These are phyloP conservation scores for Myopa testacea DNA, from an alignment of 2,888 invertebrate species.

Conservation along the genomic window DNA sequence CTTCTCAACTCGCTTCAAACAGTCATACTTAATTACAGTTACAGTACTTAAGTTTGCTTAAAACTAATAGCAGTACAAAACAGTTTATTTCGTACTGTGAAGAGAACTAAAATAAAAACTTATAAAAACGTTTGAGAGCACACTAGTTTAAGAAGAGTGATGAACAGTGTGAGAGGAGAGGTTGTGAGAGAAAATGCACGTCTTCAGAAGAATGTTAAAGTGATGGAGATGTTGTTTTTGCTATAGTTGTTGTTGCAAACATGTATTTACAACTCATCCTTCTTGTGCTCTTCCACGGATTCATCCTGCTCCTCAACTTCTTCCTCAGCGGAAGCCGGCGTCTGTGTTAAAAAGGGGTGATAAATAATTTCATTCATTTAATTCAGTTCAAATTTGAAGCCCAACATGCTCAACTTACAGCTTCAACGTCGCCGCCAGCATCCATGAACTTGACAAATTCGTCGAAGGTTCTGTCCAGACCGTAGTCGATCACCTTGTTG, in stretches of 20 bases:
- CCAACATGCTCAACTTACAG: slow-evolving; percentile 63
- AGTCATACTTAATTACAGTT: slow-evolving; percentile 26
- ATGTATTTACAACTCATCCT: slow-evolving; percentile 68
- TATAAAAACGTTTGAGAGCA: slow-evolving; percentile 36
- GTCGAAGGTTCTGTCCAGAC: slow-evolving; percentile 94
- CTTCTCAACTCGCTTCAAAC: slow-evolving; percentile 7
- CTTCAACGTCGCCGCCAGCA: slow-evolving; percentile 84
- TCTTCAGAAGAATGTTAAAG: slow-evolving; percentile 30
- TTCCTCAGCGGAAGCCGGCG: slow-evolving; percentile 53
- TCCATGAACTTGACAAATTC: slow-evolving; percentile 95
- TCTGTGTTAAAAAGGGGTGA: slow-evolving; percentile 29
- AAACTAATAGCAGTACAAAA: slow-evolving; percentile 43
- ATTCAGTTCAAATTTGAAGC: neutral
- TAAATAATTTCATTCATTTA: neutral
- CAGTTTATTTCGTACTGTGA: slow-evolving; percentile 18
- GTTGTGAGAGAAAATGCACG: slow-evolving; percentile 28
- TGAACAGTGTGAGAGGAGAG: slow-evolving; percentile 23
- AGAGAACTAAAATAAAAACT: slow-evolving; percentile 50
- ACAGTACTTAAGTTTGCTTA: slow-evolving; percentile 31
- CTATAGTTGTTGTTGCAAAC: slow-evolving; percentile 30
- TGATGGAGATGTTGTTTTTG: slow-evolving; percentile 32
- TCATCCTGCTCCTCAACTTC: slow-evolving; percentile 62
- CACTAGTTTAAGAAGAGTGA: neutral
- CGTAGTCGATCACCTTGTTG: slow-evolving; percentile 91
- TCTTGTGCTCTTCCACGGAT: slow-evolving; percentile 60